Evolutionary conservation across 2,888 invertebrate genomes (phyloP).

Genomic region (Suillia variegata): DNA sequence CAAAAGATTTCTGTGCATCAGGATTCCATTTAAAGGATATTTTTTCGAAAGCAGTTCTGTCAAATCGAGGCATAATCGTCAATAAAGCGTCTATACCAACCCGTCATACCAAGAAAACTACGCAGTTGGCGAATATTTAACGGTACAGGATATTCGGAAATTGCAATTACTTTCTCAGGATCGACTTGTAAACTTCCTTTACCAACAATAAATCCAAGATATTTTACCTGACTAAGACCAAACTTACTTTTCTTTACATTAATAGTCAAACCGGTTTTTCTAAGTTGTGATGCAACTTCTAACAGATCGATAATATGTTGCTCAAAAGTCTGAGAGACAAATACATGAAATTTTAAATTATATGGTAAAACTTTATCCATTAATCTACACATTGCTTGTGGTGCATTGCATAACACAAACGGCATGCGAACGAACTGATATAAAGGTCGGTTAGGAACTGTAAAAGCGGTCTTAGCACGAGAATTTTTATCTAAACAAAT

Average conservation of each 20-base stretch:
- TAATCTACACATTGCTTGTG: conserved; percentile 21
- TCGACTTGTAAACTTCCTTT: conserved; percentile 15
- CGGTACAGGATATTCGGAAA: conserved; percentile 16
- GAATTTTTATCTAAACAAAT: conserved; percentile 11
- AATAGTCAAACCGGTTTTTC: conserved; percentile 17
- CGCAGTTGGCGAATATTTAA: conserved; percentile 7
- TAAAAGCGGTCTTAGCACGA: conserved; percentile 32
- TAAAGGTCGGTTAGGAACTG: conserved; percentile 29
- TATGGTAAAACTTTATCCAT: conserved; percentile 22
- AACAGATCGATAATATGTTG: neutral
- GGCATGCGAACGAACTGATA: conserved; percentile 26
- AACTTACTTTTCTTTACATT: conserved; percentile 23
- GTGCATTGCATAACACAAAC: no score
- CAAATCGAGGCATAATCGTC: conserved; percentile 4
- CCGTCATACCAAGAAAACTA: conserved; percentile 18
- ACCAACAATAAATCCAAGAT: conserved; percentile 22
- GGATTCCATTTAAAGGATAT: neutral
- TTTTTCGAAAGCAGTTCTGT: conserved; percentile 16
- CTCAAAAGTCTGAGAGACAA: conserved; percentile 11
- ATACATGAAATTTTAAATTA: conserved; percentile 8
- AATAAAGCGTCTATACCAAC: conserved; percentile 23
- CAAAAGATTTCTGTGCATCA: neutral
- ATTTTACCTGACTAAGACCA: conserved; percentile 16
- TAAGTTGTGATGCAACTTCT: conserved; percentile 7
- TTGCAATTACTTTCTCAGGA: conserved; percentile 15